Evolutionary conservation across 2,797 vertebrate genomes (phyloP).

Genomic region (Podarcis lilfordi): DNA sequence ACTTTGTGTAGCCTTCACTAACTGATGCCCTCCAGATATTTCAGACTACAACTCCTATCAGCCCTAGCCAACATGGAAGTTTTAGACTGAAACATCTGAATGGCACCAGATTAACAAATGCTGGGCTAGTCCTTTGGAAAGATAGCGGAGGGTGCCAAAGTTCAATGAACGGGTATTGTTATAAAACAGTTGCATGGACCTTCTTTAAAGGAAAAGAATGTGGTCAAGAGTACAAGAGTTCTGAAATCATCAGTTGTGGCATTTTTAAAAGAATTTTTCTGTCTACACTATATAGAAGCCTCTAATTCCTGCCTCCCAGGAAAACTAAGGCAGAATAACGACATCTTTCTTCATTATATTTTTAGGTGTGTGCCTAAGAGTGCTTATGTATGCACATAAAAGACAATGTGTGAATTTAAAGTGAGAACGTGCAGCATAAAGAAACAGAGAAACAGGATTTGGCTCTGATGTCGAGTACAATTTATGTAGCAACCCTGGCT

Average conservation of each 20-base stretch:
- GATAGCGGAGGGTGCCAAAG: background rate
- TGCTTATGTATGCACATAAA: background rate
- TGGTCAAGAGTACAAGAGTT: background rate
- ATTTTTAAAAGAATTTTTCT: background rate
- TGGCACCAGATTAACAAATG: no score
- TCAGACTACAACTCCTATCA: no score
- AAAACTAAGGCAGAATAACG: background rate
- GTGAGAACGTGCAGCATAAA: no score
- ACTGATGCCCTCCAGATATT: no score
- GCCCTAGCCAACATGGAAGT: no score
- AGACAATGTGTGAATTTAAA: background rate
- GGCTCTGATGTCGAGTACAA: background rate
- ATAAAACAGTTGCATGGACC: background rate
- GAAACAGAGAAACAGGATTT: no score
- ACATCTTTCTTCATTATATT: background rate
- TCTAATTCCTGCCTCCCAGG: background rate
- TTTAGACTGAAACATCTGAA: no score
- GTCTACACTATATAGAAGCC: background rate
- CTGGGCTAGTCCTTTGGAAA: background rate
- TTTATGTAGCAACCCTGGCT: background rate
- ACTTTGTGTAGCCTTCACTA: no score
- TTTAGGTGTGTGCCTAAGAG: background rate
- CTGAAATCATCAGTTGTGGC: background rate
- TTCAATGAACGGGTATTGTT: background rate
- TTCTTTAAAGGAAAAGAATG: background rate